These are phyloP conservation scores for Ariolimax columbianus DNA, from an alignment of 2,888 invertebrate genomes.

Conservation along the genomic window DNA sequence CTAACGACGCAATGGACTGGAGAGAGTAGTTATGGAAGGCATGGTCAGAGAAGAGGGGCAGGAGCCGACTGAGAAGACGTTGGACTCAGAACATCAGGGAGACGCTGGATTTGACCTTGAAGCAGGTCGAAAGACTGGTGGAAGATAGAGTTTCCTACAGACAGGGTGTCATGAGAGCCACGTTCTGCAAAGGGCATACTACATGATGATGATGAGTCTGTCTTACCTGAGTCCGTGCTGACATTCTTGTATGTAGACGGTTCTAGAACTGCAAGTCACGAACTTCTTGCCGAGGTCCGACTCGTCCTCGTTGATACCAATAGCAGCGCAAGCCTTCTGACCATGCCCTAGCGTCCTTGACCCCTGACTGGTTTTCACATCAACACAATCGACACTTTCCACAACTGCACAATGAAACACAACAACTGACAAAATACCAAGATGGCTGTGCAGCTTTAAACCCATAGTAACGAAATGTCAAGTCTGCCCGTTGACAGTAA, in stretches of 20 bases:
- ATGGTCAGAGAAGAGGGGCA: too few species aligned
- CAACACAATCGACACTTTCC: not conserved
- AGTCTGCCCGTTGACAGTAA: too few species aligned
- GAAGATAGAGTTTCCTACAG: too few species aligned
- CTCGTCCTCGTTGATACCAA: not conserved
- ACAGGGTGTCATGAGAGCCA: too few species aligned
- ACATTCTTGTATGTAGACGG: not conserved
- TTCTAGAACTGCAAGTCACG: not conserved
- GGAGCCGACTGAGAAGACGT: too few species aligned
- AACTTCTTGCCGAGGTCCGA: not conserved
- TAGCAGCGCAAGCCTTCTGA: not conserved
- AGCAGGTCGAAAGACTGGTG: too few species aligned
- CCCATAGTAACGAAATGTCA: not conserved
- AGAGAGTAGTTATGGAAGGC: too few species aligned
- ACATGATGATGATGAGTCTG: too few species aligned
- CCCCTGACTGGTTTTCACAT: not conserved
- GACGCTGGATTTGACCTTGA: too few species aligned
- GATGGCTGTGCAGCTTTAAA: not conserved
- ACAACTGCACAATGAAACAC: not conserved
- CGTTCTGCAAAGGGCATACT: too few species aligned
- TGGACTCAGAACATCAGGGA: too few species aligned
- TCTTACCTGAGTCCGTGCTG: constrained; percentile 4
- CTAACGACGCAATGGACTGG: too few species aligned
- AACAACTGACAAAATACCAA: not conserved
- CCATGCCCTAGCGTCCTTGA: not conserved